These are phyloP conservation scores for Torymus auratus DNA, from an alignment of 2,888 invertebrate genomes.

Conservation along the genomic window DNA sequence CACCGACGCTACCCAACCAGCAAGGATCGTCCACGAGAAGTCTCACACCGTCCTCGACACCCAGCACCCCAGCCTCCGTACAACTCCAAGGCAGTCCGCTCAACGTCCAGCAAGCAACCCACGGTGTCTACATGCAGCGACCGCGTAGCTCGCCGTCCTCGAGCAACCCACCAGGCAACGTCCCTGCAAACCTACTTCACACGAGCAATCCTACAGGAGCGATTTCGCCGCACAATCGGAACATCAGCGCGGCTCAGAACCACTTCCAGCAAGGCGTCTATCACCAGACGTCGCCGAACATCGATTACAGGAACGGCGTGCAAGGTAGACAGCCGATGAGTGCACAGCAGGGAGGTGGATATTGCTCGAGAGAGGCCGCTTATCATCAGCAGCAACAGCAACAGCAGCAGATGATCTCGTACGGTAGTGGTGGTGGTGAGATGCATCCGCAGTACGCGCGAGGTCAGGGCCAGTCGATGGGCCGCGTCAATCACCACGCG, in stretches of 20 bases:
- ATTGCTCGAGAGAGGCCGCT: slow-evolving; percentile 68
- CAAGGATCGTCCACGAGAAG: slow-evolving; percentile 81
- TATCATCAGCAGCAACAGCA: slow-evolving; percentile 71
- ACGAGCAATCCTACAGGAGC: slow-evolving; percentile 73
- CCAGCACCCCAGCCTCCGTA: slow-evolving; percentile 81
- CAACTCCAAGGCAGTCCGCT: slow-evolving; percentile 80
- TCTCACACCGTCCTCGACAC: slow-evolving; percentile 82
- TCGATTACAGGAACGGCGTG: slow-evolving; percentile 73
- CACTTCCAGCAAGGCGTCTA: slow-evolving; percentile 72
- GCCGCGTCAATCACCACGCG: slow-evolving; percentile 69
- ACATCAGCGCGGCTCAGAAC: slow-evolving; percentile 63
- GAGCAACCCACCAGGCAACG: slow-evolving; percentile 80
- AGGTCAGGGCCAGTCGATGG: slow-evolving; percentile 64
- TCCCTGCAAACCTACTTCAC: slow-evolving; percentile 75
- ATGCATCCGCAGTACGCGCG: slow-evolving; percentile 71
- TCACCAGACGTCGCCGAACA: slow-evolving; percentile 67
- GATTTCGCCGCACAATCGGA: slow-evolving; percentile 70
- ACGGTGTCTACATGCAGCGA: slow-evolving; percentile 80
- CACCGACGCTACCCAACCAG: slow-evolving; percentile 72
- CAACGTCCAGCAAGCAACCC: slow-evolving; percentile 74
- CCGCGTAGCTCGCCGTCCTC: slow-evolving; percentile 85
- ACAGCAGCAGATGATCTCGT: slow-evolving; percentile 65
- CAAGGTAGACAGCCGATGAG: slow-evolving; percentile 65
- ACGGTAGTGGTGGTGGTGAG: slow-evolving; percentile 67
- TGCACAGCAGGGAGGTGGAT: slow-evolving; percentile 58